Conservation (phyloP, 2,888 invertebrate species). For the Cheilosia vulpina region DNA sequence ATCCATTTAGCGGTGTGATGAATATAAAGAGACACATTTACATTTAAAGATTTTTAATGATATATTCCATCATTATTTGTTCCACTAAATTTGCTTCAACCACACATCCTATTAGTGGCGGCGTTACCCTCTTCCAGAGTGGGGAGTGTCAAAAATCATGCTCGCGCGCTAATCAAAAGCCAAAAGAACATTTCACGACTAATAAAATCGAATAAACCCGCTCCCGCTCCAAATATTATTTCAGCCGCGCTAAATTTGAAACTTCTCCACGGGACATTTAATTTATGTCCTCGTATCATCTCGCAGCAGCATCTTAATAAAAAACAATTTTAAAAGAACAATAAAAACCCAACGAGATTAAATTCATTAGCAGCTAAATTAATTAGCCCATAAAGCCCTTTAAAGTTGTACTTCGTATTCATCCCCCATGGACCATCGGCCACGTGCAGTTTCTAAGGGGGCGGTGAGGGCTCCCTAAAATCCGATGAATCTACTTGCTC, state of each 20-base stretch:
- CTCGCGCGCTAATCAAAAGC: neutral
- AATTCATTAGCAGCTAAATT: constrained; percentile 70
- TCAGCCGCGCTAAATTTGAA: constrained; percentile 8
- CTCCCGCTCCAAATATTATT: constrained; percentile 9
- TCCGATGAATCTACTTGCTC: constrained; percentile 23
- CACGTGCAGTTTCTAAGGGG: neutral
- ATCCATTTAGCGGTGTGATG: too few species aligned
- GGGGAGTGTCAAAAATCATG: too few species aligned
- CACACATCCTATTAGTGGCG: too few species aligned
- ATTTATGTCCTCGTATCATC: constrained; percentile 33
- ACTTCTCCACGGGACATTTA: constrained; percentile 27
- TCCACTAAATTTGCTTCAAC: too few species aligned
- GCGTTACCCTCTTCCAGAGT: too few species aligned
- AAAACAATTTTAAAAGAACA: constrained; percentile 46
- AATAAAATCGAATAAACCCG: constrained; percentile 3
- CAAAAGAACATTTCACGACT: constrained; percentile 20
- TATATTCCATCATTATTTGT: too few species aligned
- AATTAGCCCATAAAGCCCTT: constrained; percentile 59
- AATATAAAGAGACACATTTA: too few species aligned
- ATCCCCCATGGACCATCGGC: neutral
- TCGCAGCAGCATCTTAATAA: constrained; percentile 32
- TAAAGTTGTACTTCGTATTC: constrained; percentile 11
- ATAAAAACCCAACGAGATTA: constrained; percentile 61
- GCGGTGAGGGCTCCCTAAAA: constrained; percentile 3
- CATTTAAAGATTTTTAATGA: too few species aligned